phyloP scores from a whole-genome alignment of 2,888 invertebrate species.

The Gandaritis pyraliata region DNA sequence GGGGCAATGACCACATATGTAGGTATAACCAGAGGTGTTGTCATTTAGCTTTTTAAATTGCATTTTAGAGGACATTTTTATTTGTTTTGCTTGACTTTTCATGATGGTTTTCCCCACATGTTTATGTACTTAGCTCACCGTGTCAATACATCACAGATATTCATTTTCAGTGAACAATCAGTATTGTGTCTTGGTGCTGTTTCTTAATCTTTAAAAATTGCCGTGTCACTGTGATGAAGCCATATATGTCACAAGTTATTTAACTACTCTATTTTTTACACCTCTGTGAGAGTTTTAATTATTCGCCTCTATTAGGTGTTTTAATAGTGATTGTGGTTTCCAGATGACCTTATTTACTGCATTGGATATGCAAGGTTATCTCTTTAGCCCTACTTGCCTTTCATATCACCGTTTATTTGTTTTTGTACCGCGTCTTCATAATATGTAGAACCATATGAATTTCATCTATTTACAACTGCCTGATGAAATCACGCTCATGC shows the following conservation, averaged over 20 bases:
- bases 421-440: conserved; percentile 36
- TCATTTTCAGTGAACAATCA: neutral
- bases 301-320: conserved; percentile 39
- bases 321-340: conserved; percentile 52
- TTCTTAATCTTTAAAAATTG: neutral
- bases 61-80: neutral
- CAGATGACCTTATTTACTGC: conserved; percentile 67
- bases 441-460: conserved; percentile 38
- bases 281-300: conserved; percentile 15
- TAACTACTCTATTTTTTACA: neutral
- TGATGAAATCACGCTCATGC: conserved; percentile 29
- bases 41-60: neutral
- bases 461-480: conserved; percentile 37
- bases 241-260: neutral
- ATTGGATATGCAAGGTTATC: conserved; percentile 68
- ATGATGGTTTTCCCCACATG: conserved; percentile 12
- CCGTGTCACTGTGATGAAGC: conserved; percentile 10
- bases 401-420: conserved; percentile 53
- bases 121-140: conserved; percentile 5
- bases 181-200: neutral
- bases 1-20: conserved; percentile 60
- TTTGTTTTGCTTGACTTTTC: conserved; percentile 23
- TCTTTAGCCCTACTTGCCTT: conserved; percentile 55
- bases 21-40: conserved; percentile 47
- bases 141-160: conserved; percentile 6